Evolutionary conservation across 2,797 vertebrate species (phyloP).

Genomic region (Aplochiton taeniatus): DNA sequence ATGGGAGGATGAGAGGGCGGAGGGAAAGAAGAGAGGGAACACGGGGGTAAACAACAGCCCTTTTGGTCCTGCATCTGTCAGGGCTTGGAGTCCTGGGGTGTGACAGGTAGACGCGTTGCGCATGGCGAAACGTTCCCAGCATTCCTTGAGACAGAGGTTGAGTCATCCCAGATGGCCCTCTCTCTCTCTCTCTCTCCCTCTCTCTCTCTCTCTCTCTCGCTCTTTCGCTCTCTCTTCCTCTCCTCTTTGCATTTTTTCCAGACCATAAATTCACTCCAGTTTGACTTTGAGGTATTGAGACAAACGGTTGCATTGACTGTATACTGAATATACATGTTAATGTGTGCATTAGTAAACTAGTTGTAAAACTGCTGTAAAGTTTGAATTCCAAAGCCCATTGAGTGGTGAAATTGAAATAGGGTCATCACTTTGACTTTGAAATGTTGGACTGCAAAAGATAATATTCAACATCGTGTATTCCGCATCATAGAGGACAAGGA

Average conservation of each 20-base stretch:
- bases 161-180: slow-evolving; percentile 61
- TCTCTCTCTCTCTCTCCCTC: slow-evolving; percentile 21
- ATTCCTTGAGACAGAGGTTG: slow-evolving; percentile 51
- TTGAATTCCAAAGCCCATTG: too few relatives aligned
- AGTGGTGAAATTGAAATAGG: too few relatives aligned
- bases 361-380: too few relatives aligned
- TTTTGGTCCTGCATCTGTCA: slow-evolving; percentile 74
- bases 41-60: slow-evolving; percentile 72
- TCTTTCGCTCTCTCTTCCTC: slow-evolving; percentile 6
- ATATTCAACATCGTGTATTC: slow-evolving; percentile 9
- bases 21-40: slow-evolving; percentile 37
- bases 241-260: too few relatives aligned
- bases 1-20: slow-evolving; percentile 42
- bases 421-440: background rate
- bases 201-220: slow-evolving; percentile 21
- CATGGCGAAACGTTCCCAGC: slow-evolving; percentile 50
- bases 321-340: background rate
- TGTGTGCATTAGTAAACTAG: slow-evolving; percentile 3
- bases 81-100: slow-evolving; percentile 56
- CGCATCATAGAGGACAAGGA: slow-evolving; percentile 43
- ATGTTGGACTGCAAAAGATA: too few relatives aligned
- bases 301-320: slow-evolving; percentile 8
- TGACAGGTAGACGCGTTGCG: slow-evolving; percentile 60
- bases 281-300: slow-evolving; percentile 39
- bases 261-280: slow-evolving; percentile 13